Percentiles rank a stretch among this genome's conserved stretches.
Evolutionary conservation across 2,113 vertebrate genomes (phyloP).

Genomic region (Saccopteryx bilineata): DNA sequence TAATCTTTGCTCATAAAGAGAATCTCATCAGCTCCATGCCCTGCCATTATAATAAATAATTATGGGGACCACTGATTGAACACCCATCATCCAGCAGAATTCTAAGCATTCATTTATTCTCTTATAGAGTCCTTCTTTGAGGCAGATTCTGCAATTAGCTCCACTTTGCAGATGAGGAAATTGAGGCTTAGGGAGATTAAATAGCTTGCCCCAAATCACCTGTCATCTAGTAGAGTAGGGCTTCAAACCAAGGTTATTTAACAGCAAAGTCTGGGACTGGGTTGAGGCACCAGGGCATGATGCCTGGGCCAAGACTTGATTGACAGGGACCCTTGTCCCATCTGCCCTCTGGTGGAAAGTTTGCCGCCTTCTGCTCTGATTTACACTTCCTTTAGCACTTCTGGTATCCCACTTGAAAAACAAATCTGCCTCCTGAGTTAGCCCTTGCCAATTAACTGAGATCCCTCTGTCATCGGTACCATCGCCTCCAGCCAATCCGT

Average conservation of each 20-base stretch:
- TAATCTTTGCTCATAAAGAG: background rate
- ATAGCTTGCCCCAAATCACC: background rate
- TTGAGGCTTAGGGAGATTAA: background rate
- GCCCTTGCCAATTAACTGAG: background rate
- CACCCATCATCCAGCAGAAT: background rate
- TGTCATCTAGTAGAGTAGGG: background rate
- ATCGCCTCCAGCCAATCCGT: background rate
- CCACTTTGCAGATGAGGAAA: slow-evolving; percentile 5
- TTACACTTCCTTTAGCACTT: slow-evolving; percentile 3
- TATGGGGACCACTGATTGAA: background rate
- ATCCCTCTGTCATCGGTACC: background rate
- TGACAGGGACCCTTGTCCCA: background rate
- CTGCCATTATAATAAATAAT: background rate
- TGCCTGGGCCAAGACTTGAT: background rate
- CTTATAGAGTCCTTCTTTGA: background rate
- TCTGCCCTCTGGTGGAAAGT: background rate
- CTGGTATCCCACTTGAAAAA: background rate
- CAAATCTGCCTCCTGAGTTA: background rate
- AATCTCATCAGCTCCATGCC: background rate
- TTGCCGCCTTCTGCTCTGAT: background rate
- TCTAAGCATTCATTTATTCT: background rate
- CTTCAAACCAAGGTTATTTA: background rate
- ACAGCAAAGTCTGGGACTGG: background rate
- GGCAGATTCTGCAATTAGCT: background rate
- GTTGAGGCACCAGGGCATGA: background rate